Conservation (phyloP, 2,797 vertebrate species). For the Micromesistius poutassou region DNA sequence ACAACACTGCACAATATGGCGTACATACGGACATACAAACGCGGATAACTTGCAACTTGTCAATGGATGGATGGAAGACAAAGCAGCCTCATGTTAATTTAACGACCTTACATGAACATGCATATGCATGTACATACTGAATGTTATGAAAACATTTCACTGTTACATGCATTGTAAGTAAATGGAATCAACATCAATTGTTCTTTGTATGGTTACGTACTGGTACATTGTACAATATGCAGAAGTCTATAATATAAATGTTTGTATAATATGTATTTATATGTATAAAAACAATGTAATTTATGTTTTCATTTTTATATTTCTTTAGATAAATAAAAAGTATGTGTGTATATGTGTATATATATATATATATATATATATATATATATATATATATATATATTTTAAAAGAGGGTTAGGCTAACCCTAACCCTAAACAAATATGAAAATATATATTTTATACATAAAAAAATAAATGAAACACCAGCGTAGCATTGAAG, state of each 20-base stretch:
- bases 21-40: neutral
- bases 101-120: neutral
- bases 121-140: neutral
- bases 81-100: neutral
- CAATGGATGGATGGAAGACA: conserved; percentile 1
- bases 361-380: too few species aligned
- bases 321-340: too few species aligned
- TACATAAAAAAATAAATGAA: too few species aligned
- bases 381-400: too few species aligned
- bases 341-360: too few species aligned
- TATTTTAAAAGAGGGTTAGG: too few species aligned
- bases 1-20: neutral
- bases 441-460: too few species aligned
- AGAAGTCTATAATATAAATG: neutral
- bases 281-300: too few species aligned
- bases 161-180: neutral
- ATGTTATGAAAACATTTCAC: neutral
- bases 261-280: too few species aligned
- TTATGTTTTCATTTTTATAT: too few species aligned
- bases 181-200: neutral
- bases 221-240: neutral
- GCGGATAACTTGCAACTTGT: neutral
- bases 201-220: too few species aligned
- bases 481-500: neutral
- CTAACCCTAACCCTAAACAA: too few species aligned